These are phyloP conservation scores for Pseudorhiza aurosa DNA, from an alignment of 30 jellyfish, hydroid and myxozoan genomes.

Conservation along the genomic window DNA sequence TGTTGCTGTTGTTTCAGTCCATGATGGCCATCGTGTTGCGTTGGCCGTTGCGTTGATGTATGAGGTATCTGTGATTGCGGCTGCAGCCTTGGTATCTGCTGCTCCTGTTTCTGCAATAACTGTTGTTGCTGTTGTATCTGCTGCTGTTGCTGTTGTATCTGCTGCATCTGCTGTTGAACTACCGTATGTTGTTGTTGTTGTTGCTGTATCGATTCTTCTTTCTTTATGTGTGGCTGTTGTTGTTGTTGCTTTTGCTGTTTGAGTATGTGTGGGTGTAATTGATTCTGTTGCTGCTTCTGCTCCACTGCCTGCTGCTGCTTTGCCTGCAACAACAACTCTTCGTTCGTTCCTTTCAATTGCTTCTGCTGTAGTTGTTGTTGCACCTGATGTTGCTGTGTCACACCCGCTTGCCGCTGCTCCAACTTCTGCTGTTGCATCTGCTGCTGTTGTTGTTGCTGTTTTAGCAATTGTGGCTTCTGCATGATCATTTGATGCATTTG, in stretches of 20 bases:
- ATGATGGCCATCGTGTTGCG: background rate
- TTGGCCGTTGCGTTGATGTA: background rate
- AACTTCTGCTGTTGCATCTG: background rate
- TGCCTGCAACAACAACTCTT: background rate
- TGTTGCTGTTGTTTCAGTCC: background rate
- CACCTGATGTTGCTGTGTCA: constrained; percentile 4
- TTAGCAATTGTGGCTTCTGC: constrained; percentile 5
- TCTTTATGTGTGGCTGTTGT: no score
- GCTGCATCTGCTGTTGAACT: constrained; percentile 14
- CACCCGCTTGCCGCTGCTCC: background rate
- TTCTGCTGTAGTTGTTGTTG: constrained; percentile 1
- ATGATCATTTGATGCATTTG: no score
- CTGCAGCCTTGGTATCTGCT: background rate
- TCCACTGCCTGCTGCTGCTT: constrained; percentile 2
- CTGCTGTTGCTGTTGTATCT: constrained; percentile 9
- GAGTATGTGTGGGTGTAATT: constrained; percentile 1
- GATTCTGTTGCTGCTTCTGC: constrained; percentile 47
- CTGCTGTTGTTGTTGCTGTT: constrained; percentile 11
- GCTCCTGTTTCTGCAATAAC: background rate
- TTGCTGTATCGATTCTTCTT: background rate
- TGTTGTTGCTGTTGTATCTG: constrained; percentile 18
- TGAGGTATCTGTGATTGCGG: background rate
- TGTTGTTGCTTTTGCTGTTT: constrained; percentile 24
- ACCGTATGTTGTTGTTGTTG: background rate
- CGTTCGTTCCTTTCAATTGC: background rate